Evolutionary conservation across 2,797 vertebrate genomes (phyloP), one percentile per base, ranked within the genome.

Genomic region (Helicolenus hilgendorfi): DNA sequence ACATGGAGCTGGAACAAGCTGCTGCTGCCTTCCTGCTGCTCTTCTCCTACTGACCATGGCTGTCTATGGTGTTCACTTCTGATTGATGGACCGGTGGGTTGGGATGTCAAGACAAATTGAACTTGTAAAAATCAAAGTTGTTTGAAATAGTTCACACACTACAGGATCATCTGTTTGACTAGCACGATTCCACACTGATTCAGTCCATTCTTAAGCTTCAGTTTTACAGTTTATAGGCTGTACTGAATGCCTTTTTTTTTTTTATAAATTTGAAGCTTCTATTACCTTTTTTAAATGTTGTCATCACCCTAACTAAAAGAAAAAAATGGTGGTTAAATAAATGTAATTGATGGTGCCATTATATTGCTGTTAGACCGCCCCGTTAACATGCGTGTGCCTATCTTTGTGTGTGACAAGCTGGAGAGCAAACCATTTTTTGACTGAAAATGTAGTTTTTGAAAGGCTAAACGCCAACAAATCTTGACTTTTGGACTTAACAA

Each of bases 1-100:
- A 72, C 58, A 27, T 2, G 33, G 29, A 80, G 69, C 76, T 78
- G 70, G 35, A 84, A 73, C 62, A 33, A 26, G 69, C 26, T 68
- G 65, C 68, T 56, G 70, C 76, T 60, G 36, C 2, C 36, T 26
- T 36, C 45, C n/a, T 29, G 9, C 8, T 31, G 58, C 80, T 72
- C 20, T 1, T 70, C 18, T 65, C 33, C 27, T 11, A 27, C 75
- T 55, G 26, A 35, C 27, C 36, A 4, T 1, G 27, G 26, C 71
- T 58, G 35, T 70, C 58, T 8, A 4, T 9, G 4, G n/a, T 20
- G 71, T 15, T 41, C 59, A 14, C 9, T 2, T 41, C 13, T 38
- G 65, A 78, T 36, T 20, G 59, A 56, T 31, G 77, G 49, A 64
- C n/a, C 1, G 10, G 24, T n/a, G 20, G 18, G 49, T 76, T 38